Base-by-base conservation (phyloP, 1,140 invertebrate species). In the Cotesia vestalis region DNA sequence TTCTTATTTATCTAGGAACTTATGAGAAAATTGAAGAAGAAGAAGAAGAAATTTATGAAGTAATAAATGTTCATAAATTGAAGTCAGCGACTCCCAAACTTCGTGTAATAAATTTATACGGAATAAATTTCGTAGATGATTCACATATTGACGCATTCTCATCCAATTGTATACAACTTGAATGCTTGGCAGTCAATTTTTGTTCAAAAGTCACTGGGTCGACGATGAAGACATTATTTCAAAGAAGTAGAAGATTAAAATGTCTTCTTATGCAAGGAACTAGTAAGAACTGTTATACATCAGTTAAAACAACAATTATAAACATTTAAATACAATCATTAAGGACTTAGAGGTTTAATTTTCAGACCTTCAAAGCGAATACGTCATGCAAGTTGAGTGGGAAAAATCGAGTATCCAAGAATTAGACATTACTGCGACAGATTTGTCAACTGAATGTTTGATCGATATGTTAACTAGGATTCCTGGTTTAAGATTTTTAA, bases 11-110 rank as follows among this genome's bases (percentile, higher is more conserved):
- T 83, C 4, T 81, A 97, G 96, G 98, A 20, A 99, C 98, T 0
- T 99, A 99, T 83, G 98, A 99, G 82, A 98, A 98, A 84, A 93
- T 98, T 4, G 97, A 98, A 83, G 97, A 99, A 82, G 98, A 99
- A 81, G 98, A 99, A 82, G 98, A 99, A 84, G 98, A 99, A 89
- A 97, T 99, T 78, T 99, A 99, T 84, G 98, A 99, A 88, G 98
- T 99, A 0, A 97, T 99, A 76, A 99, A 99, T 84, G 96, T 99
- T 17, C 97, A 99, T 84, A 99, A 98, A 81, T 88, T 99, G 3
- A 99, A 99, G 84, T 95, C 95, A 11, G 96, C 96, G 0, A 96
- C 96, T 0, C 97, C 97, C 0, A 99, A 99, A 87, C 88, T 99
- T 17, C 89, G 95, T 73, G 95, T 98, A 3, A 97, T 99, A 75